Evolutionary conservation across 2,113 vertebrate species (phyloP).

Genomic region (Heteronetta atricapilla): DNA sequence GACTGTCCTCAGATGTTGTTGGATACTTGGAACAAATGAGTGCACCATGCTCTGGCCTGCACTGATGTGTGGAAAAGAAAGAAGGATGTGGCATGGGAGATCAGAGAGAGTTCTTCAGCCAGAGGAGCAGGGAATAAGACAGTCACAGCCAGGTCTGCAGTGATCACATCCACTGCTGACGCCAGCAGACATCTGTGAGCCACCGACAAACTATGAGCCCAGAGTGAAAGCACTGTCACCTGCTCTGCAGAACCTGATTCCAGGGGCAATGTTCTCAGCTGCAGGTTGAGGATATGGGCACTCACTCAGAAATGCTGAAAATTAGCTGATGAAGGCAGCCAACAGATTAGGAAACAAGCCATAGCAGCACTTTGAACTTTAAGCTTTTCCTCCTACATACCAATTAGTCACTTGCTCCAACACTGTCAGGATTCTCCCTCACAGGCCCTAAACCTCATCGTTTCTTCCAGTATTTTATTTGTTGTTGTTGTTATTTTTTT

Average conservation of each 20-base stretch:
- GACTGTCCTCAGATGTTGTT: not conserved
- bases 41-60: not conserved
- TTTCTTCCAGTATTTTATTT: not conserved
- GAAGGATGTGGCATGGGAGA: not conserved
- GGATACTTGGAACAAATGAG: not conserved
- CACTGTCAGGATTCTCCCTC: not conserved
- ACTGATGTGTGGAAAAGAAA: not conserved
- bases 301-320: not conserved
- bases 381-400: not conserved
- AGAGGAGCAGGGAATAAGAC: not conserved
- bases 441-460: not conserved
- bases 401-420: not conserved
- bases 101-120: not conserved
- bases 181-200: not conserved
- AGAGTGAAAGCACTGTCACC: not conserved
- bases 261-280: not conserved
- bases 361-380: not conserved
- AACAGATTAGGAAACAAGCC: slow-evolving; percentile 8
- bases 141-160: not conserved
- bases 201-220: not conserved
- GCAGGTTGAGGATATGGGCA: not conserved
- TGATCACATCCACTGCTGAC: accelerated
- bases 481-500: not conserved
- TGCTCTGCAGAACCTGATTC: not conserved
- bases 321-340: not conserved